phyloP scores from a whole-genome alignment of 2,113 vertebrate species.

The Hemiprocne comata region DNA sequence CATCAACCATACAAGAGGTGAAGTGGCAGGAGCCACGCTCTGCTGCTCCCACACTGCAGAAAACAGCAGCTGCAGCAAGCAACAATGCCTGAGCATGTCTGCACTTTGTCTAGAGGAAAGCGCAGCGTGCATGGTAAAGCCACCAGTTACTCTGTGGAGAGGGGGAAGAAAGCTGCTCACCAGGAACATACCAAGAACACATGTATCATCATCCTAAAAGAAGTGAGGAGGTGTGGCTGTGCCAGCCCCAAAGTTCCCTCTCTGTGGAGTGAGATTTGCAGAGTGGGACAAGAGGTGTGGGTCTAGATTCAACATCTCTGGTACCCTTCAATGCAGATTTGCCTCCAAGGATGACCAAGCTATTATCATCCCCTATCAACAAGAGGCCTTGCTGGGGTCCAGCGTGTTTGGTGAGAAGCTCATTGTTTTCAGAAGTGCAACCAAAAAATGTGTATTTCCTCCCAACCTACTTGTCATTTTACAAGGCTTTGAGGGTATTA shows the following conservation, averaged over 20 bases:
- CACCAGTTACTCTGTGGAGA: neutral
- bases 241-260: neutral
- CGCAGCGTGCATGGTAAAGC: accelerated
- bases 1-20: neutral
- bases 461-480: neutral
- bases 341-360: neutral
- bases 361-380: neutral
- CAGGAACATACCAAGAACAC: neutral
- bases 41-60: neutral
- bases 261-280: neutral
- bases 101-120: neutral
- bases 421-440: neutral
- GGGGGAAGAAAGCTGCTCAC: neutral
- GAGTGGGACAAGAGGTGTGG: accelerated
- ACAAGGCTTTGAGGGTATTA: neutral
- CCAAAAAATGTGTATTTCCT: neutral
- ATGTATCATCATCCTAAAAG: neutral
- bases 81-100: accelerated
- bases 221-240: neutral
- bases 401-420: neutral
- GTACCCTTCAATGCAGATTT: neutral
- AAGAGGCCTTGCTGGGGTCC: neutral
- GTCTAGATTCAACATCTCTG: neutral
- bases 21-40: neutral
- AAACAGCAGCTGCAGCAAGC: neutral